Evolutionary conservation across 2,888 invertebrate species (phyloP).

Genomic region (Acanthococcus lagerstroemiae): DNA sequence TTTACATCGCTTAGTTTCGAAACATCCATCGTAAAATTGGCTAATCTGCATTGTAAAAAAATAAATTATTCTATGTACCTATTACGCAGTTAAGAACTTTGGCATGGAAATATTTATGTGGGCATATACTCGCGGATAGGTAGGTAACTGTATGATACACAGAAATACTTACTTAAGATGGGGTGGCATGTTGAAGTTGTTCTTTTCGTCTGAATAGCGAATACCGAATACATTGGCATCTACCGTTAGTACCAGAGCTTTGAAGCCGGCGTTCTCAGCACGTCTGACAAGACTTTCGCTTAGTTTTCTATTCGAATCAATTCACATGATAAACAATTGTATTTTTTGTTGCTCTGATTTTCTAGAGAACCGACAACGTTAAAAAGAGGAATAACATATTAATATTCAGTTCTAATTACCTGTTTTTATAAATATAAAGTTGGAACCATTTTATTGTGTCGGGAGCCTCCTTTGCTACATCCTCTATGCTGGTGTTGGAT

Average conservation of each 20-base stretch:
- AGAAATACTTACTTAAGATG: conserved; percentile 62
- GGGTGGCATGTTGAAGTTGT: conserved; percentile 69
- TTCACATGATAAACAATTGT: conserved; percentile 1
- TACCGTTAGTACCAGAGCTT: conserved; percentile 76
- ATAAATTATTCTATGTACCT: too few species aligned
- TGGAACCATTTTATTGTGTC: conserved; percentile 78
- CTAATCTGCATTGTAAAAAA: conserved; percentile 50
- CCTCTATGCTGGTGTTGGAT: conserved; percentile 77
- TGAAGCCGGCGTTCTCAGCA: conserved; percentile 74
- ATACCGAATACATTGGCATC: conserved; percentile 82
- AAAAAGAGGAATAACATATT: too few species aligned
- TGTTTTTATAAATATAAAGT: conserved; percentile 77
- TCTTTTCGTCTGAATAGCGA: conserved; percentile 67
- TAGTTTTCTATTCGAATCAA: conserved; percentile 46
- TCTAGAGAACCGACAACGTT: too few species aligned
- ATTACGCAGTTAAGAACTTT: too few species aligned
- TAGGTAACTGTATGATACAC: neutral
- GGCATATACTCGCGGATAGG: too few species aligned
- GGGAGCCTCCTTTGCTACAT: conserved; percentile 68
- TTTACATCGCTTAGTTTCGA: conserved; percentile 37
- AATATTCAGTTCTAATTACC: conserved; percentile 47
- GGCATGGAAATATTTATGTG: too few species aligned
- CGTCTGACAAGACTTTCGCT: conserved; percentile 60
- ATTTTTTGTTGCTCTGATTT: too few species aligned
- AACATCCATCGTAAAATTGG: conserved; percentile 65